These are phyloP conservation scores for Muscina levida DNA, from an alignment of 2,888 invertebrate genomes.

Conservation along the genomic window DNA sequence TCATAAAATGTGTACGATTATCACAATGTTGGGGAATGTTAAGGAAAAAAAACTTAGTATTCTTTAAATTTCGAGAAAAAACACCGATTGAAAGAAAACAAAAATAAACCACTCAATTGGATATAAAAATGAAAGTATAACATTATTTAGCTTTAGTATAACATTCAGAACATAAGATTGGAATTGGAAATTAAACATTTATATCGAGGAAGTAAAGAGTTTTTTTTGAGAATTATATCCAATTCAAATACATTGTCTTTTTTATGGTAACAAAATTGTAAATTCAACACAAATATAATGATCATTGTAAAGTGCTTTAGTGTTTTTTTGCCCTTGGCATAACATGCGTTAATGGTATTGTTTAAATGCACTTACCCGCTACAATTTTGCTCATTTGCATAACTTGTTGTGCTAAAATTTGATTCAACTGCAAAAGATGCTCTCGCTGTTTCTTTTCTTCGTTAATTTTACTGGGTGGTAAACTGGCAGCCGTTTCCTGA, in stretches of 20 bases:
- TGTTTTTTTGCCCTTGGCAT: constrained; percentile 50
- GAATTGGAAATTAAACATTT: too few relatives aligned
- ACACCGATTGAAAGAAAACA: constrained; percentile 25
- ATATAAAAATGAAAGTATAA: not conserved
- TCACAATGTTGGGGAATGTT: constrained; percentile 41
- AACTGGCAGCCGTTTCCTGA: constrained; percentile 76
- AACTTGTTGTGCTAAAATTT: constrained; percentile 95
- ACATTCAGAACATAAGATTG: constrained; percentile 16
- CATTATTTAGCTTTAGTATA: not conserved
- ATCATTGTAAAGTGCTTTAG: constrained; percentile 63
- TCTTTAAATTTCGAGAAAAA: not conserved
- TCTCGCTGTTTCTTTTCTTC: constrained; percentile 94
- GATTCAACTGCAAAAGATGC: constrained; percentile 93
- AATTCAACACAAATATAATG: constrained; percentile 56
- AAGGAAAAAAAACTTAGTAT: constrained; percentile 39
- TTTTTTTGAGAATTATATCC: constrained; percentile 6
- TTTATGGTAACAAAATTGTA: constrained; percentile 62
- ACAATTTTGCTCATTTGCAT: constrained; percentile 97
- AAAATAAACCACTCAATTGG: constrained; percentile 44
- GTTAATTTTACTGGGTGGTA: constrained; percentile 86
- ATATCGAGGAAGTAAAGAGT: constrained; percentile 1
- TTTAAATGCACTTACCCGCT: constrained; percentile 86
- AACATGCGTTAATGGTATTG: constrained; percentile 55
- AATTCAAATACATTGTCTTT: too few relatives aligned
- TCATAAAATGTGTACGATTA: constrained; percentile 29